Conservation (phyloP, 2,113 vertebrate genomes). For the Gila orcuttii region DNA sequence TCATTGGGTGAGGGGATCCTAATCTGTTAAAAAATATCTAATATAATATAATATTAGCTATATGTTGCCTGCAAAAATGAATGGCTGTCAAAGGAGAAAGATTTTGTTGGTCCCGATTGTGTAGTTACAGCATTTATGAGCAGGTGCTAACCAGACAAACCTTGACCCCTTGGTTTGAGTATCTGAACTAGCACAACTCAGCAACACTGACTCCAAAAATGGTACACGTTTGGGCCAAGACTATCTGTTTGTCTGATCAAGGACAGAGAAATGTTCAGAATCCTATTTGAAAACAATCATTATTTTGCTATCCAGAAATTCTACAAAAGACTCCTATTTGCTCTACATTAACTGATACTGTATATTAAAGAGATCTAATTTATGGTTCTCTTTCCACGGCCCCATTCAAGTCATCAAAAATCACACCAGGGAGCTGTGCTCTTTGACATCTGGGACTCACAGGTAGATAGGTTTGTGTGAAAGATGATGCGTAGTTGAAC, state of each 20-base stretch:
- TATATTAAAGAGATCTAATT: not conserved
- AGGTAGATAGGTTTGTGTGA: constrained; percentile 29
- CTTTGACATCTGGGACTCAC: not conserved
- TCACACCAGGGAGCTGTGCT: not conserved
- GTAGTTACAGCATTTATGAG: not conserved
- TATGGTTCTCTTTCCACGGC: too few relatives aligned
- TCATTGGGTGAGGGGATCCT: not conserved
- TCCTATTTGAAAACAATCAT: not conserved
- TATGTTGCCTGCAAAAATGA: not conserved
- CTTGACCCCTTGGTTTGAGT: not conserved
- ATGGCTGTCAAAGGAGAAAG: not conserved
- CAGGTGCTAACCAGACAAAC: not conserved
- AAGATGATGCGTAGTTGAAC: not conserved
- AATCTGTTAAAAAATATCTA: too few relatives aligned
- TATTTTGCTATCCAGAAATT: not conserved
- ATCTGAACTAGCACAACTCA: not conserved
- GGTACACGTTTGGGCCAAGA: not conserved
- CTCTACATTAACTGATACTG: not conserved
- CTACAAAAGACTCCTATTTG: not conserved
- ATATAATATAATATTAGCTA: too few relatives aligned
- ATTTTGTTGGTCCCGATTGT: not conserved
- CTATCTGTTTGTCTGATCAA: not conserved
- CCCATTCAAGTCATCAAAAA: too few relatives aligned
- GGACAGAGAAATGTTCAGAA: not conserved
- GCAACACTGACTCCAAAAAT: not conserved